Evolutionary conservation across 2,113 vertebrate genomes (phyloP), one percentile per base, ranked within the genome.

Genomic region (Cyphomyrus discorhynchus): DNA sequence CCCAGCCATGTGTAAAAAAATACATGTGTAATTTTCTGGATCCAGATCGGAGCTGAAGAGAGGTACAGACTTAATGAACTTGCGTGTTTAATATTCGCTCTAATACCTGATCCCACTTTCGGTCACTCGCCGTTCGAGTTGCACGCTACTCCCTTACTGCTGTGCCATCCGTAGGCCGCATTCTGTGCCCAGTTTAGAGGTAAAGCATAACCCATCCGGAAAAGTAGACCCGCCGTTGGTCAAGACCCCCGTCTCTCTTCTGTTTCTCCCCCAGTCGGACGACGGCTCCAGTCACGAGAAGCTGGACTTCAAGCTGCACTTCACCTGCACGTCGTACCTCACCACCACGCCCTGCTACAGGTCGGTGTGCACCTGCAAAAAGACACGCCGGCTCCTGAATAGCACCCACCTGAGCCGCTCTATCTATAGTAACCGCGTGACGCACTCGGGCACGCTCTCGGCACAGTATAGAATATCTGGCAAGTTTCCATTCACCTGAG

Each of bases 271-370:
- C 8, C 95, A 99, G 99, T 96, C 97, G 2, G 97, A 98, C 2
- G 97, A 98, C 58, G 97, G 97, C 86, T 99, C 98, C 19, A 98
- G 98, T 90, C 99, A 99, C 3, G 99, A 99, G 95, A 99, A 99
- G 96, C 96, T 99, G 94, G 99, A 99, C 95, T 99, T 99, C 93
- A 97, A 98, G 96, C 96, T 99, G 95, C 98, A 97, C 95, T 99
- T 99, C 96, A 98, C 97, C 93, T 99, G 98, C 70, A 97, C 98
- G 91, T 99, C 99, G 2, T 99, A 99, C 94, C 94, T 99, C 94
- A 97, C 98, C 96, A 98, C 98, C 52, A 99, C 98, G 3, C 98
- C 98, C 24, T 99, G 98, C 93, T 99, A 98, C 95, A 99, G 98
- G 98, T 99, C 89, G 66, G 96, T 91, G 70, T 62, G 19, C 8